Evolutionary conservation across 1,140 invertebrate genomes (phyloP).

Genomic region (Chlorops oryzae): DNA sequence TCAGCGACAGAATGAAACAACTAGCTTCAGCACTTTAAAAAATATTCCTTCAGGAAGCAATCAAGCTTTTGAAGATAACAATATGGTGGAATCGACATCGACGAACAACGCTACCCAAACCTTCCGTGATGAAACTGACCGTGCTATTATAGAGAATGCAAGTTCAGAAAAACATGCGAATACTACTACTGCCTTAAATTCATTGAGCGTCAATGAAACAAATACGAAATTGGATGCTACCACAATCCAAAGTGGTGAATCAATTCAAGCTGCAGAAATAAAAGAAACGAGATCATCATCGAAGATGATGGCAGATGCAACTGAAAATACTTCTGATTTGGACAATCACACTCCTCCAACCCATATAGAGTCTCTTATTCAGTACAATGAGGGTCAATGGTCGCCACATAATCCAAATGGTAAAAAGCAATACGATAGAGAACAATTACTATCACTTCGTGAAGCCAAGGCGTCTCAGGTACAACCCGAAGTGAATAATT

Average conservation of each 20-base stretch:
- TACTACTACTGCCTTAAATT: no score
- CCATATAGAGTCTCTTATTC: conserved; percentile 22
- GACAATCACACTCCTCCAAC: neutral
- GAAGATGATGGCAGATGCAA: neutral
- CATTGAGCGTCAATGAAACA: neutral
- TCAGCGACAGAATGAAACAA: neutral
- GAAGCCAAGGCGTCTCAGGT: conserved; percentile 64
- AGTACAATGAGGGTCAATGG: conserved; percentile 70
- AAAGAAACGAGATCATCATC: neutral
- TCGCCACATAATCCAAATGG: conserved; percentile 73
- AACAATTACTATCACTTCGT: conserved; percentile 70
- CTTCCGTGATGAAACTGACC: neutral
- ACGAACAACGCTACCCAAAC: neutral
- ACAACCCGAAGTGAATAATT: conserved; percentile 63
- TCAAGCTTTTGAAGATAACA: neutral
- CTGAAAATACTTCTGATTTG: neutral
- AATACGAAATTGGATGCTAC: neutral
- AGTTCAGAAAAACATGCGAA: neutral
- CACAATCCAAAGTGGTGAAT: neutral
- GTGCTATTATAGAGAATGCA: neutral
- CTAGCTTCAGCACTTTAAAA: neutral
- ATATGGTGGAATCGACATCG: neutral
- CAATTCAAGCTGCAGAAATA: neutral
- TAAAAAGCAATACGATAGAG: conserved; percentile 74
- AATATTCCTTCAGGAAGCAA: neutral